Percentiles rank a stretch among this genome's conserved stretches.
These are phyloP conservation scores for Latrodectus hesperus DNA, from an alignment of 2,888 invertebrate species.

Conservation along the genomic window DNA sequence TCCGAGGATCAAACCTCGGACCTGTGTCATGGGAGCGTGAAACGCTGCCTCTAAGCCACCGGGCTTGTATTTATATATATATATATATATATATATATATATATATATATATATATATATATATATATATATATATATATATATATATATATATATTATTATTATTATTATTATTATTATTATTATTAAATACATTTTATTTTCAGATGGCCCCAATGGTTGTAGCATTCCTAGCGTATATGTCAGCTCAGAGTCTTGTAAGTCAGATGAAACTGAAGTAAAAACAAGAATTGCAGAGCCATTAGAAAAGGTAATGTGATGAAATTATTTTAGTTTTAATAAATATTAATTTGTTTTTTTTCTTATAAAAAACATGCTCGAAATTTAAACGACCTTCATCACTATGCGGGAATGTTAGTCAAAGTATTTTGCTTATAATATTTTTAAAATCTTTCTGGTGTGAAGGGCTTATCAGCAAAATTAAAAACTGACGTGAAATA, in stretches of 20 bases:
- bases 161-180: too few species aligned
- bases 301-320: slow-evolving; percentile 39
- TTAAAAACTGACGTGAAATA: too few species aligned
- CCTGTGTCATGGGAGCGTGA: not conserved
- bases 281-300: slow-evolving; percentile 47
- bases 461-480: too few species aligned
- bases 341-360: too few species aligned
- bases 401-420: too few species aligned
- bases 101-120: not conserved
- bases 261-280: slow-evolving; percentile 52
- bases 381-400: too few species aligned
- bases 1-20: not conserved
- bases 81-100: not conserved
- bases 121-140: not conserved
- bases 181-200: not conserved
- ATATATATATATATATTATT: not conserved
- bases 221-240: not conserved
- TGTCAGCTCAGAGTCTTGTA: slow-evolving; percentile 16
- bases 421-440: too few species aligned
- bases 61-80: not conserved
- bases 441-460: too few species aligned
- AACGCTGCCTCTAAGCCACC: not conserved
- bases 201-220: slow-evolving; percentile 12
- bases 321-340: not conserved
- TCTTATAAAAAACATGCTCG: too few species aligned